phyloP scores from a whole-genome alignment of 92 coral and sea anemone species.

The Paramuricea clavata region DNA sequence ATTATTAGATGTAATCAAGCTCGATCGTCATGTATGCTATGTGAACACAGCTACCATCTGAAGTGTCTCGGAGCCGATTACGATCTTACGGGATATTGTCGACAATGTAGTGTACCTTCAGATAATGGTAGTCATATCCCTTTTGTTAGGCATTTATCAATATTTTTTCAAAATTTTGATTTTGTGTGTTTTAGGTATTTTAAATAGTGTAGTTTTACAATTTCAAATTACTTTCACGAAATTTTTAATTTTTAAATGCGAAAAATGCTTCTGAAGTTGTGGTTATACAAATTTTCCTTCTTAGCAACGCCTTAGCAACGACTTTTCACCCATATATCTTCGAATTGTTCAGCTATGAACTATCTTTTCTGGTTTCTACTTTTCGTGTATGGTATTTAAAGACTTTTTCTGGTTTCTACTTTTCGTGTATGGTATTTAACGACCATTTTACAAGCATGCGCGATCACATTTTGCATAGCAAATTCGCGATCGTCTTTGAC shows the following conservation, averaged over 20 bases:
- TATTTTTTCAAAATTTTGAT: not conserved
- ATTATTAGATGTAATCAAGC: no score
- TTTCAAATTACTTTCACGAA: not conserved
- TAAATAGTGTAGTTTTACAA: not conserved
- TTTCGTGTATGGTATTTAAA: not conserved
- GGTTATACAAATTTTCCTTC: not conserved
- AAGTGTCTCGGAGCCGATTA: no score
- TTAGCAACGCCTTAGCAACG: constrained; percentile 3
- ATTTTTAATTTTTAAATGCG: not conserved
- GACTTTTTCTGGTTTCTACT: not conserved
- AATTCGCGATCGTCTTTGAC: not conserved
- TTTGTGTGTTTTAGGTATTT: not conserved
- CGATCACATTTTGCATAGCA: not conserved
- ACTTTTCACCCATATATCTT: not conserved
- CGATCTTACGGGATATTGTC: no score
- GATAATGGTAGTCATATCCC: no score
- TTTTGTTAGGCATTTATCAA: no score
- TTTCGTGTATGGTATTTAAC: not conserved
- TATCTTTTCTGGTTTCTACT: not conserved
- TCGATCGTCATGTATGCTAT: no score
- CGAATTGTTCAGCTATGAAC: not conserved
- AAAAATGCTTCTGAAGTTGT: not conserved
- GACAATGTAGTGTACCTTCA: no score
- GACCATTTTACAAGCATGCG: no score
- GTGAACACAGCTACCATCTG: no score